phyloP scores from a whole-genome alignment of 2,113 vertebrate species.

The Phyllopteryx taeniolatus region DNA sequence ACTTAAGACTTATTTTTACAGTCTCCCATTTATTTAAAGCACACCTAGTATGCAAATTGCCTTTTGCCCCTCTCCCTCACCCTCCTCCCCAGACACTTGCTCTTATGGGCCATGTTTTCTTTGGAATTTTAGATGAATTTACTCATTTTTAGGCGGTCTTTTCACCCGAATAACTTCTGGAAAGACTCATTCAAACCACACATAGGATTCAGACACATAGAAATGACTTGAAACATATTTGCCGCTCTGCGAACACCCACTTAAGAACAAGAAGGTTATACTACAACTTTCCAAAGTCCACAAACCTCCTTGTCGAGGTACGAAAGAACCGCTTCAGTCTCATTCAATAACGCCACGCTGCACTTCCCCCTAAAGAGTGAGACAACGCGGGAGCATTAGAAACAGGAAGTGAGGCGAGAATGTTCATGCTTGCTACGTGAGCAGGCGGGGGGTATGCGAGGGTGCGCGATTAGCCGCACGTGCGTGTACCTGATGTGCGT shows the following conservation, averaged over 20 bases:
- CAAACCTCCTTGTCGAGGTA: slow-evolving; percentile 96
- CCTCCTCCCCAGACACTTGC: too few relatives aligned
- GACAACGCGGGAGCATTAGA: slow-evolving; percentile 19
- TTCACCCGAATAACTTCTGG: too few relatives aligned
- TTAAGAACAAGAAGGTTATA: neutral
- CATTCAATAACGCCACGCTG: slow-evolving; percentile 92
- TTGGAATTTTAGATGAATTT: too few relatives aligned
- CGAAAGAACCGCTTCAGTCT: slow-evolving; percentile 90
- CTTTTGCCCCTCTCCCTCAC: too few relatives aligned
- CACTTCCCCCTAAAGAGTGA: slow-evolving; percentile 85
- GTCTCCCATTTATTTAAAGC: too few relatives aligned
- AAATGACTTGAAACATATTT: neutral
- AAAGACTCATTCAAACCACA: neutral
- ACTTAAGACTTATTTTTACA: too few relatives aligned
- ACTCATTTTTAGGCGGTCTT: too few relatives aligned
- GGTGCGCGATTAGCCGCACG: neutral
- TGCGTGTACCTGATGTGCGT: slow-evolving; percentile 87
- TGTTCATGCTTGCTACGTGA: slow-evolving; percentile 34
- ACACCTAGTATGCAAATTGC: too few relatives aligned
- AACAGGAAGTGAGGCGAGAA: slow-evolving; percentile 41
- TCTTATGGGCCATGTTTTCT: too few relatives aligned
- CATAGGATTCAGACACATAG: too few relatives aligned
- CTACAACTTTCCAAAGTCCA: neutral
- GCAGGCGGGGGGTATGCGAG: slow-evolving; percentile 33
- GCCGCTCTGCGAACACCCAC: neutral